phyloP scores from a whole-genome alignment of 2,113 vertebrate species.

The Prietella phreatophila region DNA sequence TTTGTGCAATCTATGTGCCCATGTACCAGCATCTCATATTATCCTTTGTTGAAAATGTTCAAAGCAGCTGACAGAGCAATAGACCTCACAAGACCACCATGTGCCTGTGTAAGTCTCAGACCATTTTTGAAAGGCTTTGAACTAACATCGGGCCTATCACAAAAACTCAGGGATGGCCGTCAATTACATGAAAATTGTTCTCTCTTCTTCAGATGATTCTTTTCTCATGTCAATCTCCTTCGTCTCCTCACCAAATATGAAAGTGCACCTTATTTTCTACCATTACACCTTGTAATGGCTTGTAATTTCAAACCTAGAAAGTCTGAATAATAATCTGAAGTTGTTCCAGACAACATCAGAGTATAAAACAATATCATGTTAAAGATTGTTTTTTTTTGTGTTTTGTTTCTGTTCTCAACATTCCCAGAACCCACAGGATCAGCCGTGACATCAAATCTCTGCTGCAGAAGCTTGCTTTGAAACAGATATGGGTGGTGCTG shows the following conservation, averaged over 20 bases:
- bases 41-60: conserved; percentile 46
- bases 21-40: conserved; percentile 14
- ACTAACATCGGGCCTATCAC: conserved; percentile 45
- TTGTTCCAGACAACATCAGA: not conserved
- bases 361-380: conserved; percentile 17
- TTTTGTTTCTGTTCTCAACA: not conserved
- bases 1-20: conserved; percentile 26
- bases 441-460: not conserved
- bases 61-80: conserved; percentile 34
- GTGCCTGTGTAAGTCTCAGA: conserved; percentile 28
- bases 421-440: not conserved
- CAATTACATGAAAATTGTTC: conserved; percentile 69
- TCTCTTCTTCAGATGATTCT: conserved; percentile 62
- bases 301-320: conserved; percentile 42
- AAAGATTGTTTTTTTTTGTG: not conserved
- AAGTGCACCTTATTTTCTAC: conserved; percentile 43
- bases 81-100: conserved; percentile 29
- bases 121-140: conserved; percentile 57
- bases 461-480: conserved; percentile 13
- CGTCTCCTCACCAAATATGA: conserved; percentile 54
- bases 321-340: conserved; percentile 15
- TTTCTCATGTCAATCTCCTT: conserved; percentile 61
- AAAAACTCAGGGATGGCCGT: conserved; percentile 49
- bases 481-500: not conserved
- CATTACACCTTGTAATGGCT: conserved; percentile 47